phyloP scores from a whole-genome alignment of 2,797 vertebrate genomes.

The Parauchenoglanis ngamensis region DNA sequence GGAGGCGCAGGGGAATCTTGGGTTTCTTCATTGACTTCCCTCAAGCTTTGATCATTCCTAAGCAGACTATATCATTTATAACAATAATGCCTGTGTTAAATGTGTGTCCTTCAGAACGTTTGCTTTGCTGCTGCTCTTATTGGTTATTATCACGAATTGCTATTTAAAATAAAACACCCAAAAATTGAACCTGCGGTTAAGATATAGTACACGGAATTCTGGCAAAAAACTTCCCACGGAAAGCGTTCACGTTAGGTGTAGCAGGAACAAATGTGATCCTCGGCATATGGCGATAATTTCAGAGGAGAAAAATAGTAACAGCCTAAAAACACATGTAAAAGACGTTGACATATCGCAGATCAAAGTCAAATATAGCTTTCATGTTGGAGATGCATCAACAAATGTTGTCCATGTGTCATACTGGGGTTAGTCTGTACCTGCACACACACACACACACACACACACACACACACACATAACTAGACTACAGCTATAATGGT shows the following conservation, averaged over 20 bases:
- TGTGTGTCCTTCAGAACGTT: not conserved
- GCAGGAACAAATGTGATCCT: conserved; percentile 37
- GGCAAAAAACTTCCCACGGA: conserved; percentile 7
- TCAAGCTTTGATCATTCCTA: conserved; percentile 33
- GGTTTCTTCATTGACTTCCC: conserved; percentile 31
- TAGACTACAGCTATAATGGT: not conserved
- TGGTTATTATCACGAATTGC: not conserved
- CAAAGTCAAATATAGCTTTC: conserved; percentile 47
- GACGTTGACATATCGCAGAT: conserved; percentile 47
- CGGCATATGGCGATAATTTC: conserved; percentile 53
- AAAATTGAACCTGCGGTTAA: not conserved
- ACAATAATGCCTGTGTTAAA: conserved; percentile 24
- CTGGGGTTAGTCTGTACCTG: conserved; percentile 28
- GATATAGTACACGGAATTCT: not conserved
- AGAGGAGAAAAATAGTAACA: conserved; percentile 39
- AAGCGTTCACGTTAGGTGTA: conserved; percentile 29
- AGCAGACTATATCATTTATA: conserved; percentile 29
- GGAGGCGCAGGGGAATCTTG: conserved; percentile 30
- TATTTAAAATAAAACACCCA: not conserved
- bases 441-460: not conserved
- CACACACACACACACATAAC: not conserved
- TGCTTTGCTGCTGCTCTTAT: not conserved
- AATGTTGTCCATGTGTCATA: conserved; percentile 53
- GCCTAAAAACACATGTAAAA: conserved; percentile 51
- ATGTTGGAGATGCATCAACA: conserved; percentile 50